These are phyloP conservation scores for Ceratoteleas bidentatus DNA, from an alignment of 1,140 invertebrate species.

Conservation along the genomic window DNA sequence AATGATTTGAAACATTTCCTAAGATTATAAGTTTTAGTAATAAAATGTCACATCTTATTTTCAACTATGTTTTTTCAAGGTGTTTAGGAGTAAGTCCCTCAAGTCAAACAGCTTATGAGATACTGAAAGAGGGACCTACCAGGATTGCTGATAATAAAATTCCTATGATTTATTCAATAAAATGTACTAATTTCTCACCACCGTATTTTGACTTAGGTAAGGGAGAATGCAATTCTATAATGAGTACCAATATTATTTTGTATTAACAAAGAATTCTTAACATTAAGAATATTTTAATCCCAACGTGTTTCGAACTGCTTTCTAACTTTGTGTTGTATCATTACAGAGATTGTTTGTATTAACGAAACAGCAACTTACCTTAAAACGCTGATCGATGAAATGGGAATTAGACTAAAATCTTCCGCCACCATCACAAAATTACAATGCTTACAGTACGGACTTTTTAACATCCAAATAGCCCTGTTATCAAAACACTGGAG, in stretches of 20 bases:
- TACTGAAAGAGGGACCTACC: conserved; percentile 90
- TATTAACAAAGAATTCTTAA: not conserved
- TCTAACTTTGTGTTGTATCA: too few relatives aligned
- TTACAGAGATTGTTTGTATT: conserved; percentile 89
- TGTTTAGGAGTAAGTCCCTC: conserved; percentile 89
- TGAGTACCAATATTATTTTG: too few relatives aligned
- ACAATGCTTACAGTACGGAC: conserved; percentile 90
- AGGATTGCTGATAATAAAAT: conserved; percentile 86
- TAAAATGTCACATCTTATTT: too few relatives aligned
- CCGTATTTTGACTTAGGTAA: conserved; percentile 94
- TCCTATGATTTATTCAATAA: conserved; percentile 93
- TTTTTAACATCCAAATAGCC: conserved; percentile 89
- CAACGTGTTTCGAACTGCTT: too few relatives aligned
- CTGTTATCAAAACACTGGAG: conserved; percentile 92
- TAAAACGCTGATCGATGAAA: conserved; percentile 87
- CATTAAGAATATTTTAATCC: too few relatives aligned
- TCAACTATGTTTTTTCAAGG: conserved; percentile 81
- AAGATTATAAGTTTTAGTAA: too few relatives aligned
- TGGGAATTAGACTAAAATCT: conserved; percentile 89
- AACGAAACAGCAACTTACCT: conserved; percentile 91
- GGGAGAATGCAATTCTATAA: too few relatives aligned
- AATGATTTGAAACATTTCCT: too few relatives aligned
- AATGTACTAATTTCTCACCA: conserved; percentile 89
- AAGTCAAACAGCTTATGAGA: conserved; percentile 93
- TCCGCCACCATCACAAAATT: conserved; percentile 90